Percentiles rank a stretch among this genome's conserved stretches.
These are phyloP conservation scores for Netelia fuscicornis DNA, from an alignment of 2,888 invertebrate genomes.

Conservation along the genomic window DNA sequence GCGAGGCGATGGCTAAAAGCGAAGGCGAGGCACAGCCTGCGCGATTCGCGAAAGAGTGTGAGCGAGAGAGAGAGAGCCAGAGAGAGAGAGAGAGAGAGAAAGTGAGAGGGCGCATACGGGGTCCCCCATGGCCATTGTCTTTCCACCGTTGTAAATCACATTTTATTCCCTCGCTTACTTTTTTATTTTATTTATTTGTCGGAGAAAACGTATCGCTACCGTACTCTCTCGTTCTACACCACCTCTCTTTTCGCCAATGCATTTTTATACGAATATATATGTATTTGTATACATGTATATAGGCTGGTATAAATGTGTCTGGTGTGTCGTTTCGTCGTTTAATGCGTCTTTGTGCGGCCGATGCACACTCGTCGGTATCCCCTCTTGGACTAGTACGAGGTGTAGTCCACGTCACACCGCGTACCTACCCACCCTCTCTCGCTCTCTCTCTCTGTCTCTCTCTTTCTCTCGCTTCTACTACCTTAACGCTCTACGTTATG, in stretches of 20 bases:
- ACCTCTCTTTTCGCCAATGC: conserved; percentile 27
- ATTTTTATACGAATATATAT: conserved; percentile 1
- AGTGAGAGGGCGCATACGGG: conserved; percentile 73
- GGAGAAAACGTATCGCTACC: conserved; percentile 84
- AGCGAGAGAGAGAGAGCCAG: conserved; percentile 67
- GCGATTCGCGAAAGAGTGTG: conserved; percentile 56
- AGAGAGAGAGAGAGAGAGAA: conserved; percentile 52
- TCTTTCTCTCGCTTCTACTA: conserved; percentile 22
- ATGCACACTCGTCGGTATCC: conserved; percentile 30
- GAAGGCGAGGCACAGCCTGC: conserved; percentile 60
- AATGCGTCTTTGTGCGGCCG: conserved; percentile 24
- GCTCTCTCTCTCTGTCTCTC: conserved; percentile 16
- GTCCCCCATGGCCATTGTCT: conserved; percentile 84
- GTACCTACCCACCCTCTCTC: neutral
- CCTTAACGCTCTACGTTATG: neutral
- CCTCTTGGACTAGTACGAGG: conserved; percentile 14
- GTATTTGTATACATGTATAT: neutral
- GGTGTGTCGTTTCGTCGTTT: conserved; percentile 20
- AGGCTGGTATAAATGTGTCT: conserved; percentile 22
- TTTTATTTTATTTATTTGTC: conserved; percentile 84
- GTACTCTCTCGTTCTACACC: conserved; percentile 75
- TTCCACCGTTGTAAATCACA: conserved; percentile 84
- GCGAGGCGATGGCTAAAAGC: conserved; percentile 62
- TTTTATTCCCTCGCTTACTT: conserved; percentile 84
- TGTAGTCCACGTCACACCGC: conserved; percentile 29